phyloP scores from a whole-genome alignment of 2,888 invertebrate species.

The Amphipyra berbera region DNA sequence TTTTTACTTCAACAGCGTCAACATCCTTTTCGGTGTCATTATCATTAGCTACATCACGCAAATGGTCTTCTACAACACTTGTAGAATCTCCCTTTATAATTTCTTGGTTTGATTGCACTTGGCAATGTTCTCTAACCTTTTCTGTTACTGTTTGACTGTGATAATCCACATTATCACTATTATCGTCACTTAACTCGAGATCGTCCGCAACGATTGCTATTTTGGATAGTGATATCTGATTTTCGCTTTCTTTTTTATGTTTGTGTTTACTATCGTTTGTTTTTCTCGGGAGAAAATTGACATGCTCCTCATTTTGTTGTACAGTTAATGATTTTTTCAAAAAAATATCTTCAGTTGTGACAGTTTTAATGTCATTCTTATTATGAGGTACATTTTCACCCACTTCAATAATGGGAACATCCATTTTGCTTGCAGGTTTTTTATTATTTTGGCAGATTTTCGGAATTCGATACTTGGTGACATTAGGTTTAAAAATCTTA shows the following conservation, averaged over 20 bases:
- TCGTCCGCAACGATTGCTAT: conserved; percentile 76
- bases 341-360: background rate
- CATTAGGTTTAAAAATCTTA: conserved; percentile 11
- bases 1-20: conserved; percentile 21
- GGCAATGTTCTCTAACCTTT: conserved; percentile 15
- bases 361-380: conserved; percentile 11
- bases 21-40: background rate
- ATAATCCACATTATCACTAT: conserved; percentile 68
- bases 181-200: conserved; percentile 83
- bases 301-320: background rate
- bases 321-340: conserved; percentile 2
- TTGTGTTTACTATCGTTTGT: conserved; percentile 10
- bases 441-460: conserved; percentile 52
- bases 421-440: conserved; percentile 17
- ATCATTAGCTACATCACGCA: background rate
- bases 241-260: conserved; percentile 15
- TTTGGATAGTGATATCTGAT: conserved; percentile 30
- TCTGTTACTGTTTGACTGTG: conserved; percentile 9
- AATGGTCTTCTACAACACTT: background rate
- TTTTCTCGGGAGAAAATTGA: conserved; percentile 1
- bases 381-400: conserved; percentile 2
- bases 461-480: conserved; percentile 59
- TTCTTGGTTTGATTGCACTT: conserved; percentile 2
- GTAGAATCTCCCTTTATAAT: conserved; percentile 2
- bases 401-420: conserved; percentile 33